Evolutionary conservation across 2,888 invertebrate genomes (phyloP), one percentile per base, ranked within the genome.

Genomic region (Philereme vetulata): DNA sequence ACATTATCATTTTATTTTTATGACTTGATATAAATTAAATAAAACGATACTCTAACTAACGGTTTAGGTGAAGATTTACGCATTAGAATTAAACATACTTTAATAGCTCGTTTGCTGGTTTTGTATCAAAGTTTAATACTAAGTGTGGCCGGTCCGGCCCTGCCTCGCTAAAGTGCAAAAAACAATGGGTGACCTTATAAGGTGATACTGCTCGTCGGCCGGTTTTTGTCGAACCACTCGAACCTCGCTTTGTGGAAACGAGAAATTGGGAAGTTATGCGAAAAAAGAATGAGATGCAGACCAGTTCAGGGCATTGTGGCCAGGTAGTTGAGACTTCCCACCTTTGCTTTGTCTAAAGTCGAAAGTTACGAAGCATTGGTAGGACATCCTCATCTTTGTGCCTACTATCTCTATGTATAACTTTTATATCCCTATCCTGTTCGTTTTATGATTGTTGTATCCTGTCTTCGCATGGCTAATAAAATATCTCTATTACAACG

Each of bases 101-200:
- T 44, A 21, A 51, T 44, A 33, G 45, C 51, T 55, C 11, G 34
- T 54, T 54, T 47, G 32, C 38, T 51, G 40, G 45, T 50, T 36
- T 44, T 42, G 38, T 47, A 54, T 34, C 46, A 47, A 47, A 51
- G 45, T 48, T 42, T 55, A 58, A 58, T 49, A 43, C n/a, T 49
- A 21, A 45, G 51, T 48, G 32, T 43, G 51, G 43, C 33, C 9
- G 53, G 54, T 57, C 65, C 72, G 68, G 64, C 56, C 66, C 76
- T 72, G 78, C 55, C 59, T 67, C 56, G 65, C 64, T 60, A 58
- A 65, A 49, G 60, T 63, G 76, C 74, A 86, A 84, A n/a, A 86
- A 86, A 88, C 87, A 87, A 87, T 82, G 81, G 81, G 58, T 72
- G 75, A 75, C 84, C 85, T 79, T 85, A 81, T 82, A 85, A 76